Evolutionary conservation across 2,113 vertebrate genomes (phyloP).

Genomic region (Phrynocephalus versicolor): DNA sequence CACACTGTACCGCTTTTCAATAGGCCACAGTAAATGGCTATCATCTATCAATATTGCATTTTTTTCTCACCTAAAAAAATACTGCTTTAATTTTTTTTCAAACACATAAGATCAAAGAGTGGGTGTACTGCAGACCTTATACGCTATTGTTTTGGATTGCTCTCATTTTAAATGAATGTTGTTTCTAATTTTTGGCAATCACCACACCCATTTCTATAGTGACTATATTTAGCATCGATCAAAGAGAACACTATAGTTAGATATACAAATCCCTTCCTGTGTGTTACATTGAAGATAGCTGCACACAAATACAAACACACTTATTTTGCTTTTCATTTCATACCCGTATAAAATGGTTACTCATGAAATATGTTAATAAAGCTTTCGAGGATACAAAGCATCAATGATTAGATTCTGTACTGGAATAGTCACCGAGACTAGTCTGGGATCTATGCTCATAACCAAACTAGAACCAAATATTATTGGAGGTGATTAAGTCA

Average conservation of each 20-base stretch:
- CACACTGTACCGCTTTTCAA: conserved; percentile 51
- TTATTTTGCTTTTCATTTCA: conserved; percentile 28
- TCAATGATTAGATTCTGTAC: not conserved
- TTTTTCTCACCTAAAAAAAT: conserved; percentile 36
- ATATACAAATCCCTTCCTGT: conserved; percentile 10
- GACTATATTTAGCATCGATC: not conserved
- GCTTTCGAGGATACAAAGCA: no score
- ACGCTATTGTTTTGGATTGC: conserved; percentile 21
- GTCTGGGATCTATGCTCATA: not conserved
- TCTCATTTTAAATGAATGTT: not conserved
- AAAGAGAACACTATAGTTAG: conserved; percentile 8
- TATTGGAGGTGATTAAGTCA: conserved; percentile 30
- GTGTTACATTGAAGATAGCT: not conserved
- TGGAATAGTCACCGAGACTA: not conserved
- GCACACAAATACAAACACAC: not conserved
- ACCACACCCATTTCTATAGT: not conserved
- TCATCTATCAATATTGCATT: conserved; percentile 35
- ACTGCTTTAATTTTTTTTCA: conserved; percentile 37
- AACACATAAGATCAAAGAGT: conserved; percentile 42
- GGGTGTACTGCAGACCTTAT: conserved; percentile 23
- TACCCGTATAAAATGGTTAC: conserved; percentile 3
- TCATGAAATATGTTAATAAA: no score
- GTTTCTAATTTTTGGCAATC: conserved; percentile 26
- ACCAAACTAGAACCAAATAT: conserved; percentile 30
- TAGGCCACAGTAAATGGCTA: conserved; percentile 45